Conservation (phyloP, 1,140 invertebrate genomes). For the Megalopta genalis region DNA sequence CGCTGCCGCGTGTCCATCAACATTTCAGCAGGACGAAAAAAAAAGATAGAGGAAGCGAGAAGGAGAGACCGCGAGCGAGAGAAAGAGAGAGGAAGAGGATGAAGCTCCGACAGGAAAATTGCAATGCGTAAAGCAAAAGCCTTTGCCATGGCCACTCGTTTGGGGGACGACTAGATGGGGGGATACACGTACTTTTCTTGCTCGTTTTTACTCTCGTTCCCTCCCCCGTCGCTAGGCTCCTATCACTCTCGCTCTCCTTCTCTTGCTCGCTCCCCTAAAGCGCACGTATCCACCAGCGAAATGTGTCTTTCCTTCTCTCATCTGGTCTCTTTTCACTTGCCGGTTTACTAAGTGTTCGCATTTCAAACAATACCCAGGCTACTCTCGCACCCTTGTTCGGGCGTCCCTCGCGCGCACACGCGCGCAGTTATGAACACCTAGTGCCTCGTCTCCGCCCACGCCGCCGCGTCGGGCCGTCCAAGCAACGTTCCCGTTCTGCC, state of each 20-base stretch:
- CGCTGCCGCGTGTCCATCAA: slow-evolving; percentile 23
- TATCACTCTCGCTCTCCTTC: too few relatives aligned
- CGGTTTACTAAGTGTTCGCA: slow-evolving; percentile 68
- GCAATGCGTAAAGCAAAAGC: slow-evolving; percentile 45
- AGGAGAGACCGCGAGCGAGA: not conserved
- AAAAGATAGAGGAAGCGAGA: not conserved
- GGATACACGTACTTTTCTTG: slow-evolving; percentile 11
- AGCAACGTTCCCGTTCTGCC: slow-evolving; percentile 7
- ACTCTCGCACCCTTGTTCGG: slow-evolving; percentile 60
- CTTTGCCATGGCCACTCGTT: slow-evolving; percentile 45
- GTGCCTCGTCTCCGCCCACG: not conserved
- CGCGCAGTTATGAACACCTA: slow-evolving; percentile 39
- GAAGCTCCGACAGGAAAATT: slow-evolving; percentile 45
- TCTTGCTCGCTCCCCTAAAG: too few relatives aligned
- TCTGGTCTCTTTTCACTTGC: slow-evolving; percentile 47
- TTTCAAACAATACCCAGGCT: slow-evolving; percentile 68
- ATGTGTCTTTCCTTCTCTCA: slow-evolving; percentile 34
- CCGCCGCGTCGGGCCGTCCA: not conserved
- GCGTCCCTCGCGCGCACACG: slow-evolving; percentile 43
- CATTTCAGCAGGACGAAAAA: slow-evolving; percentile 19
- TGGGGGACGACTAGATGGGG: slow-evolving; percentile 12
- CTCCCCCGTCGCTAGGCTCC: too few relatives aligned
- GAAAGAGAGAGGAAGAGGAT: not conserved
- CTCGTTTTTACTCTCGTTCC: not conserved
- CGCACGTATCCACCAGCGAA: slow-evolving; percentile 5